Evolutionary conservation across 2,113 vertebrate species (phyloP).

Genomic region (pig (Sus scrofa)): T2T-Sscrofa CM000812.6:193693001-193693500

Average conservation of each 20-base stretch:
- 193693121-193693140: not conserved
- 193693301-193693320: slow-evolving; percentile 12
- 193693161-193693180: no score
- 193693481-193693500: slow-evolving; percentile 35
- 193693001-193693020: slow-evolving; percentile 6
- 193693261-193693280: not conserved
- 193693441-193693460: slow-evolving; percentile 33
- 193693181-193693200: no score
- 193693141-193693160: not conserved
- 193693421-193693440: slow-evolving; percentile 57
- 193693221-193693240: no score
- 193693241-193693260: no score
- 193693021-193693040: not conserved
- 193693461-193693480: slow-evolving; percentile 53
- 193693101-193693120: not conserved
- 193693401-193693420: not conserved
- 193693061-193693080: slow-evolving; percentile 14
- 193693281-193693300: not conserved
- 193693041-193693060: not conserved
- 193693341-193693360: not conserved
- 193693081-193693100: not conserved
- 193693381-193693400: slow-evolving; percentile 32
- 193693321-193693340: not conserved
- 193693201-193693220: no score
- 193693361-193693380: slow-evolving; percentile 30